These are phyloP conservation scores for Galbula dea DNA, from an alignment of 2,113 vertebrate species.

Conservation along the genomic window DNA sequence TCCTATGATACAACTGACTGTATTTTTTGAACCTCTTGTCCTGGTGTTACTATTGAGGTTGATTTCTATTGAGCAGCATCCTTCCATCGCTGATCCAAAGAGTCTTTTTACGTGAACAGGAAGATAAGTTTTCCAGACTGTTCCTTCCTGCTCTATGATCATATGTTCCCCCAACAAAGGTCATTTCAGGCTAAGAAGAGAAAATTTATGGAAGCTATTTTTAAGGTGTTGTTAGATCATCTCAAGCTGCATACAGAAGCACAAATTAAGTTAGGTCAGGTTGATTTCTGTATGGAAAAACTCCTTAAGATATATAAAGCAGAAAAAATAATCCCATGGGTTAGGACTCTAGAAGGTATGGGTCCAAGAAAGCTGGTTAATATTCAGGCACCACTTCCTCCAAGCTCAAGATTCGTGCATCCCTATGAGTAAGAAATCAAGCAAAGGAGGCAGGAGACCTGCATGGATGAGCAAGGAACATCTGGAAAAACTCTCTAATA, in stretches of 20 bases:
- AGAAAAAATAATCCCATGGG: not conserved
- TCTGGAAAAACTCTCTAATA: too few species aligned
- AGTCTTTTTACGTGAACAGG: not conserved
- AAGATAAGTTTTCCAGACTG: not conserved
- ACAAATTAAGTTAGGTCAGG: not conserved
- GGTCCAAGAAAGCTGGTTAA: too few species aligned
- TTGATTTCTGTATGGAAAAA: not conserved
- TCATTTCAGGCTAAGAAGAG: not conserved
- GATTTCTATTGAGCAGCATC: not conserved
- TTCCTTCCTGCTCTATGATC: not conserved
- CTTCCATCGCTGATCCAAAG: not conserved
- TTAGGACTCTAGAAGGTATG: too few species aligned
- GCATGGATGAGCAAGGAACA: too few species aligned
- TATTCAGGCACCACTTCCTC: too few species aligned
- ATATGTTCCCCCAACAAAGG: not conserved
- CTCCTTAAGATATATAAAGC: not conserved
- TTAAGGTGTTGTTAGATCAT: not conserved
- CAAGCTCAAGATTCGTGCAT: too few species aligned
- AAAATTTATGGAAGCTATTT: not conserved
- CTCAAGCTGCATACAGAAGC: not conserved
- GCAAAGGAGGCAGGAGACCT: too few species aligned
- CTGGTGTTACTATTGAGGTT: not conserved
- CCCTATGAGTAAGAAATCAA: too few species aligned
- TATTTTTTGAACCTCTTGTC: not conserved
- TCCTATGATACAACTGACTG: not conserved